Evolutionary conservation across 2,888 invertebrate species (phyloP), one percentile per base, ranked within the genome.

Genomic region (Drosophila nigricruria): DNA sequence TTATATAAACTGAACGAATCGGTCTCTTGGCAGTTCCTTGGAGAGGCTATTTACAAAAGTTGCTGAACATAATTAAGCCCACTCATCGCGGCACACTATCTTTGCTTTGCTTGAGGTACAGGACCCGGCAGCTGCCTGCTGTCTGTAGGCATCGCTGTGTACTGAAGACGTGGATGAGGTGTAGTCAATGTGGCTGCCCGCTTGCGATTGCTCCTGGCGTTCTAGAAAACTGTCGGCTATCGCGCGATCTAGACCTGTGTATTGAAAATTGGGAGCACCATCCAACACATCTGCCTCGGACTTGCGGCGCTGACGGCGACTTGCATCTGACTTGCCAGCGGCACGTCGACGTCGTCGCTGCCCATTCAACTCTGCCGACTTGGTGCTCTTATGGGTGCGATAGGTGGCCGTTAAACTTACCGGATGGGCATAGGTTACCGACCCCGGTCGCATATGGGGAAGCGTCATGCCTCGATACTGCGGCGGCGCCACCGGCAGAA

Each of bases 161-260:
- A 78, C 79, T 49, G 91, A 90, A 5, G 92, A 90, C 3, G 91
- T 86, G 2, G 92, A 90, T 2, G 92, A 92, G 32, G 91, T 89
- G 75, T 91, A 92, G 64, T 92, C 92, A n/a, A 91, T 74, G 72
- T 92, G 91, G 74, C 92, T 92, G 52, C 86, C 82, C n/a, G 82
- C 61, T 47, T 89, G 83, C 12, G 89, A 87, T 73, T 91, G 90
- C 60, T 93, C 92, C 73, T 93, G 93, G 32, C 91, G 92, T 45
- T 90, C 92, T 67, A 92, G 72, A 30, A 92, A 93, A 65, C 87
- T 92, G 68, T 93, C 92, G 5, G 93, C 93, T 63, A 93, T 92
- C 63, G 90, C 90, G 42, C 92, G 91, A 83, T 93, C 93, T 50
- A 93, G 66, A 0, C 93, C 93, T 1, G 91, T 92, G 56, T 93